Conservation (phyloP, 64 coral and sea anemone species). For the Porites australiensis region DNA sequence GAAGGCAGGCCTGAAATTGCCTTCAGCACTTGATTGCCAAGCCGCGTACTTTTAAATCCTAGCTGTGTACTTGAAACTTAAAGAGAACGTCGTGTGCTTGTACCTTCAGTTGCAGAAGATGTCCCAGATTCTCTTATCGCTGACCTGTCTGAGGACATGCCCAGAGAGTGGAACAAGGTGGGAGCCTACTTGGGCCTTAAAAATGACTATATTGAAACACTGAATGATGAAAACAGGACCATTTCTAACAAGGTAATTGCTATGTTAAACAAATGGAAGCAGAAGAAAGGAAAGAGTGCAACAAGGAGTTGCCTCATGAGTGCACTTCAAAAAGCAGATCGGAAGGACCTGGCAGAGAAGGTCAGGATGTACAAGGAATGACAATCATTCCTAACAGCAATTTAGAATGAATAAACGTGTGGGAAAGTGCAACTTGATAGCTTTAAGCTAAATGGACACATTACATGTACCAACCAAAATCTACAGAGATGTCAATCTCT, state of each 20-base stretch:
- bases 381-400: not conserved
- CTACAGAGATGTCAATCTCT: too few species aligned
- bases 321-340: not conserved
- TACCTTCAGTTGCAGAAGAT: constrained; percentile 21
- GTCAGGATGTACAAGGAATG: not conserved
- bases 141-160: not conserved
- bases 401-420: not conserved
- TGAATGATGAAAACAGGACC: constrained; percentile 9
- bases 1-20: too few species aligned
- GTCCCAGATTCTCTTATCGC: constrained; percentile 2
- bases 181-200: not conserved
- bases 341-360: constrained; percentile 22
- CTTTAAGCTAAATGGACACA: too few species aligned
- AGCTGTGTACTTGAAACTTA: too few species aligned
- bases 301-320: constrained; percentile 39
- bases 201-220: not conserved
- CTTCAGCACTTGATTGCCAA: too few species aligned
- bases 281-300: not conserved
- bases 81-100: not conserved
- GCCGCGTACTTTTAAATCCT: too few species aligned
- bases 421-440: not conserved
- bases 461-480: too few species aligned
- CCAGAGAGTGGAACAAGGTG: not conserved
- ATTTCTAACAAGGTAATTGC: constrained; percentile 25
- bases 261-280: constrained; percentile 55